Base-by-base conservation (phyloP, 2,797 vertebrate species). In the Masticophis lateralis region DNA sequence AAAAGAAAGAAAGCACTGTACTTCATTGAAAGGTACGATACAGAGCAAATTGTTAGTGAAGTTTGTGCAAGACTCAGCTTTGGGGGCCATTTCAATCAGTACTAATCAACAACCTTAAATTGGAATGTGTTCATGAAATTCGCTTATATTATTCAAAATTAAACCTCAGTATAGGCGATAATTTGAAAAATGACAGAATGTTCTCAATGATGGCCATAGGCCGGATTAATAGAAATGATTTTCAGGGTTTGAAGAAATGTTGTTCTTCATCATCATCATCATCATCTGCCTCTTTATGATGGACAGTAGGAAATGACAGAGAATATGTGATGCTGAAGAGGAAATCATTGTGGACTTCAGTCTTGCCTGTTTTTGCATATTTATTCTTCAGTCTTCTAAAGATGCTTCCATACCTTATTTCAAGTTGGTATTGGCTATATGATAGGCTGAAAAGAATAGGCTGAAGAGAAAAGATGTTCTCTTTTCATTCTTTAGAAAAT, bases 61-160 rank as follows among this genome's bases (percentile, higher is more conserved):
- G 61, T 83, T 91, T 63, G 47, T 20, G 16, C 11, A n/a, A 91
- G 47, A 32, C 32, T 89, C 66, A 91, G 25, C 60, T 66, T 88
- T 79, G 63, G n/a, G 63, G 79, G 27, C 57, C 59, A 93, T 89
- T 91, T 83, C 47, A 91, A 89, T 86, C 87, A 91, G 66, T 91
- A 88, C 63, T 89, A 89, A 93, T 89, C 69, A 89, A 89, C 22
- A 83, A 59, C 47, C 69, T 93, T 89, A 87, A 88, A 66, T 43
- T 51, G 32, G 57, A 56, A 18, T 32, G 28, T 91, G 27, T 43
- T 93, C 88, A 56, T 66, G 87, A 91, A 91, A 89, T 63, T 69
- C 28, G 11, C 18, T 88, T 86, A 43, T 91, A n/a, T 28, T 57
- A 53, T 16, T 74, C 63, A 60, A 57, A 43, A 59, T n/a, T 88